Percentiles rank a stretch among this genome's conserved stretches.
phyloP scores from a whole-genome alignment of 2,888 invertebrate species.

The Tipula unca region DNA sequence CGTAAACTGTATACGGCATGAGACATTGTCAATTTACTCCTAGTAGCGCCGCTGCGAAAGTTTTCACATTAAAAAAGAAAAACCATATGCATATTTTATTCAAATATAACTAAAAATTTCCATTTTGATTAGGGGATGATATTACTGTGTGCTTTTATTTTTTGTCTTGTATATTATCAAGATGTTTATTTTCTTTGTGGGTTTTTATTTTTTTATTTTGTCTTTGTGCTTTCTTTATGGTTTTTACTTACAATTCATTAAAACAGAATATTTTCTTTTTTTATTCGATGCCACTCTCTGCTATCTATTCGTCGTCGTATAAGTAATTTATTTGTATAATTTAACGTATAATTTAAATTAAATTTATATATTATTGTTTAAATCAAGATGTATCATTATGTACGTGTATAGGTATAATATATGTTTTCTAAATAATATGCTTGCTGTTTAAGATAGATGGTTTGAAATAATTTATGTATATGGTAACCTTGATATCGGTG shows the following conservation, averaged over 20 bases:
- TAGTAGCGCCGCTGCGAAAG: no score
- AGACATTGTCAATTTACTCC: no score
- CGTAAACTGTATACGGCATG: no score
- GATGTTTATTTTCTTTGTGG: not conserved
- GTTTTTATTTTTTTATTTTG: not conserved
- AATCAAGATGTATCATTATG: slow-evolving; percentile 8
- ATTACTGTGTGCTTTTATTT: not conserved
- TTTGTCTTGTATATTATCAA: not conserved
- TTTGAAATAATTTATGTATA: not conserved
- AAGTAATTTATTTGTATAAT: not conserved
- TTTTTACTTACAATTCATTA: slow-evolving; percentile 9
- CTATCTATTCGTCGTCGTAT: not conserved
- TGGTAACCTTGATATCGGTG: not conserved
- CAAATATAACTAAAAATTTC: not conserved
- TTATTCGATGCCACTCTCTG: not conserved
- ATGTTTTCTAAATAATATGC: not conserved
- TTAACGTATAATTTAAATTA: not conserved
- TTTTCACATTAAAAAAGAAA: no score
- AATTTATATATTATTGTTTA: not conserved
- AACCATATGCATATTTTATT: not conserved
- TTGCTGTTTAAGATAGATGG: not conserved
- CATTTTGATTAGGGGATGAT: not conserved
- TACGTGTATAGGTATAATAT: not conserved
- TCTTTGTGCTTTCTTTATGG: not conserved
- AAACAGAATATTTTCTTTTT: not conserved